These are phyloP conservation scores for Oedothorax gibbosus DNA, from an alignment of 1,140 invertebrate genomes.

Conservation along the genomic window DNA sequence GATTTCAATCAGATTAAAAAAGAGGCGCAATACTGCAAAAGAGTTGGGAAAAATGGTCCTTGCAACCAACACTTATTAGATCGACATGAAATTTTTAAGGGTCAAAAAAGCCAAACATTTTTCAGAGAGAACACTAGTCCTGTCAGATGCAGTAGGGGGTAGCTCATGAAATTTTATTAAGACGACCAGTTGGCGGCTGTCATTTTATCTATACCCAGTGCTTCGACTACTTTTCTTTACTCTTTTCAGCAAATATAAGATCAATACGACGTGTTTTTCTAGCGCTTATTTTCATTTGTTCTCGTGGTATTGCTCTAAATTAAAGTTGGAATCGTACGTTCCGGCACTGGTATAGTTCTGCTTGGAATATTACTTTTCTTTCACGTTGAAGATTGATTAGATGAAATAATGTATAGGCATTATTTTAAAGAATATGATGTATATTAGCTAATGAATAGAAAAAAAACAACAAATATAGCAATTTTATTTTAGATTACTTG, in stretches of 20 bases:
- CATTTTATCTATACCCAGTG: conserved; percentile 24
- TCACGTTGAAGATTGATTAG: too few relatives aligned
- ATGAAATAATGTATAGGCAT: too few relatives aligned
- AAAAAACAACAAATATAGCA: too few relatives aligned
- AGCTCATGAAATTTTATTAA: conserved; percentile 59
- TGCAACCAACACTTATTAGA: conserved; percentile 25
- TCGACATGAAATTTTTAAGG: conserved; percentile 51
- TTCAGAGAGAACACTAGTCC: conserved; percentile 45
- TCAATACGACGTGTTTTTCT: conserved; percentile 34
- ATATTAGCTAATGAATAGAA: too few relatives aligned
- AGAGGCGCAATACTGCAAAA: neutral
- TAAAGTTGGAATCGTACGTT: too few relatives aligned
- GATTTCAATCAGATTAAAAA: conserved; percentile 2
- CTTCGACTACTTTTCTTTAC: conserved; percentile 31
- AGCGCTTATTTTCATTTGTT: neutral
- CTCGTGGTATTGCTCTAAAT: too few relatives aligned
- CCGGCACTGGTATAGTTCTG: too few relatives aligned
- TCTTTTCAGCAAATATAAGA: conserved; percentile 41
- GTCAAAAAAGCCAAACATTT: conserved; percentile 43
- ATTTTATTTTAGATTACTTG: too few relatives aligned
- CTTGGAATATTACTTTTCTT: too few relatives aligned
- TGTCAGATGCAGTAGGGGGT: conserved; percentile 41
- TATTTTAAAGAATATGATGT: too few relatives aligned
- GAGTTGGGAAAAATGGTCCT: neutral
- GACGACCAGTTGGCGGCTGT: conserved; percentile 53